phyloP scores from a whole-genome alignment of 64 coral and sea anemone species.

The Astreopora myriophthalma region DNA sequence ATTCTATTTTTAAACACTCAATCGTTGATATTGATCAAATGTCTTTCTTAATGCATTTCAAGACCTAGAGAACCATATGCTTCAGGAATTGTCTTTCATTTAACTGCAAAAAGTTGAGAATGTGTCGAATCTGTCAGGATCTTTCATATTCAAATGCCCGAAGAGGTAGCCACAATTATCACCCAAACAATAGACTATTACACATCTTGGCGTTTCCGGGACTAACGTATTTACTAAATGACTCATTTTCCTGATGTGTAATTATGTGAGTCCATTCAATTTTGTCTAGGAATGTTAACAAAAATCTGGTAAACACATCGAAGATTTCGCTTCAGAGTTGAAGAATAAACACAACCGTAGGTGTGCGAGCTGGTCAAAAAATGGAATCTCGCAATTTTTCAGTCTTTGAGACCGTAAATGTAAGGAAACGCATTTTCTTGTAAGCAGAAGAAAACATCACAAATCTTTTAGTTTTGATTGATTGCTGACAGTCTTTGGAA shows the following conservation, averaged over 20 bases:
- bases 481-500: constrained; percentile 50
- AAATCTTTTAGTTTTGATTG: constrained; percentile 33
- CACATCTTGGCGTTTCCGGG: constrained; percentile 51
- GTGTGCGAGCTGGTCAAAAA: neutral
- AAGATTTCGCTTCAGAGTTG: neutral
- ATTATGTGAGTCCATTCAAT: constrained; percentile 53
- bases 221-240: constrained; percentile 47
- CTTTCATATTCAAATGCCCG: constrained; percentile 7
- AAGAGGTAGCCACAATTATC: neutral
- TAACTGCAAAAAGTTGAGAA: neutral
- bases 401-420: neutral
- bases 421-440: neutral
- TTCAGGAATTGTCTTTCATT: neutral
- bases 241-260: constrained; percentile 51
- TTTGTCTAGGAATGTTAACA: constrained; percentile 41
- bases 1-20: constrained; percentile 71
- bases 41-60: constrained; percentile 5
- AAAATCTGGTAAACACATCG: constrained; percentile 28
- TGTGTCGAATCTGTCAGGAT: neutral
- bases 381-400: constrained; percentile 11
- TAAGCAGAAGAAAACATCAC: constrained; percentile 33
- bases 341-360: neutral
- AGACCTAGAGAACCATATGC: neutral
- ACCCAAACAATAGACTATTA: constrained; percentile 20
- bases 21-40: constrained; percentile 85